phyloP scores from a whole-genome alignment of 2,888 invertebrate genomes.

The Venustoraphidia nigricollis region DNA sequence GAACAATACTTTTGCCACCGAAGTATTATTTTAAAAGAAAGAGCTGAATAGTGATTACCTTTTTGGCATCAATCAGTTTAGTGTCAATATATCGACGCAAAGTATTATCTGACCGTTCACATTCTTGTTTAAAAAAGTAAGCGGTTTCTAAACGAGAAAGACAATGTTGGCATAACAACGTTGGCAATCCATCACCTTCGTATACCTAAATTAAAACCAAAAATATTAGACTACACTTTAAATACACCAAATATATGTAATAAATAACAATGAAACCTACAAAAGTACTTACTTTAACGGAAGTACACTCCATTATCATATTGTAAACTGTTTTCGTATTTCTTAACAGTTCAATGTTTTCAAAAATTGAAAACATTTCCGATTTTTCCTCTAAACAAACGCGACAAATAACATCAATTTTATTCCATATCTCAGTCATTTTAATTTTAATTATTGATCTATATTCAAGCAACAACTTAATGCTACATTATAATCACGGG shows the following conservation, averaged over 20 bases:
- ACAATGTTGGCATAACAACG: slow-evolving; percentile 3
- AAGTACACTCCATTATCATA: slow-evolving; percentile 4
- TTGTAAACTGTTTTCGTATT: not conserved
- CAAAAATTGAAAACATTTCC: slow-evolving; percentile 1
- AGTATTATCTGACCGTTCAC: slow-evolving; percentile 2
- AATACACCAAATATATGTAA: not conserved
- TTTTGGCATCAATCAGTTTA: not conserved
- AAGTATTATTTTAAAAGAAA: too few species aligned
- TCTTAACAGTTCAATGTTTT: not conserved
- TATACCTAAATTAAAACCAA: not conserved
- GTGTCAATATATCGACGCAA: not conserved
- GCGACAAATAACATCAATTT: slow-evolving; percentile 3
- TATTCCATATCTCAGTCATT: not conserved
- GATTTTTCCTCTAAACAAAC: slow-evolving; percentile 3
- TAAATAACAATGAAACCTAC: not conserved
- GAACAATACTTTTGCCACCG: too few species aligned
- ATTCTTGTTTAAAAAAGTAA: slow-evolving; percentile 4
- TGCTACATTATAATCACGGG: too few species aligned
- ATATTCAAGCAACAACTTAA: too few species aligned
- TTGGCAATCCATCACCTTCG: slow-evolving; percentile 2
- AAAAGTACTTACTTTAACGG: slow-evolving; percentile 1
- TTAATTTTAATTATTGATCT: not conserved
- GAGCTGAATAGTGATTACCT: too few species aligned
- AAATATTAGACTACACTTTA: too few species aligned
- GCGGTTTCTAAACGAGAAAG: slow-evolving; percentile 2